Conservation (phyloP, 2,113 vertebrate genomes). For the Ptilorrhoa leucosticta region DNA sequence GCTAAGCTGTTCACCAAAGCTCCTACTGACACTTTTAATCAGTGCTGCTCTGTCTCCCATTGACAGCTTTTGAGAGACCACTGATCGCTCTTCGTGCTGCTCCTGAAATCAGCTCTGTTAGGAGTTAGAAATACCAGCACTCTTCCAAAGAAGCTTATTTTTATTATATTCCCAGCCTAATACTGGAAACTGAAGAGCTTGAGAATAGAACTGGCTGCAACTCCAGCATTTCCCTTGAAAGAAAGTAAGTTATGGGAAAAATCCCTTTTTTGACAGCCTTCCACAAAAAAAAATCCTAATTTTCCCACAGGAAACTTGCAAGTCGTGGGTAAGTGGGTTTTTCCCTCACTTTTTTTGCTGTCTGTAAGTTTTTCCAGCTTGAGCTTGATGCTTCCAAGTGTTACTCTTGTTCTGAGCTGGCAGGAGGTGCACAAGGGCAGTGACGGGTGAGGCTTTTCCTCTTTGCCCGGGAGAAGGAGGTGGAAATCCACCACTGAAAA, state of each 20-base stretch:
- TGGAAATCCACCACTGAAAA: not conserved
- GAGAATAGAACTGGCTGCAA: conserved; percentile 33
- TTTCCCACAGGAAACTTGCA: conserved; percentile 58
- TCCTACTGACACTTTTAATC: not conserved
- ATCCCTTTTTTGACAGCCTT: conserved; percentile 49
- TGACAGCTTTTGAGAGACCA: not conserved
- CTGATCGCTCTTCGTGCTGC: not conserved
- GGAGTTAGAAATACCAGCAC: not conserved
- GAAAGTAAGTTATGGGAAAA: conserved; percentile 53
- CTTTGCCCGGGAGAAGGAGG: not conserved
- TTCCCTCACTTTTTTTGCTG: not conserved
- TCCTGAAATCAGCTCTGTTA: not conserved
- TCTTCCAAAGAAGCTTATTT: conserved; percentile 42
- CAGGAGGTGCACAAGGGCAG: not conserved
- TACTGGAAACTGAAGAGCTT: conserved; percentile 36
- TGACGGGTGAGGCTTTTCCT: not conserved
- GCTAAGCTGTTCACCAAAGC: not conserved
- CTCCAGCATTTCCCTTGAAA: conserved; percentile 35
- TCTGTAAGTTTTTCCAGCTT: conserved; percentile 8
- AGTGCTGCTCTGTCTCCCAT: conserved; percentile 5
- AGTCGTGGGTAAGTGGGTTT: not conserved
- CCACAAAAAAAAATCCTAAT: not conserved
- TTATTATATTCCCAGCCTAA: conserved; percentile 44
- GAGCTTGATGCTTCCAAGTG: not conserved
- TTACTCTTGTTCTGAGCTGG: not conserved